Evolutionary conservation across 2,113 vertebrate genomes (phyloP).

Genomic region (Terrapene triunguis): DNA sequence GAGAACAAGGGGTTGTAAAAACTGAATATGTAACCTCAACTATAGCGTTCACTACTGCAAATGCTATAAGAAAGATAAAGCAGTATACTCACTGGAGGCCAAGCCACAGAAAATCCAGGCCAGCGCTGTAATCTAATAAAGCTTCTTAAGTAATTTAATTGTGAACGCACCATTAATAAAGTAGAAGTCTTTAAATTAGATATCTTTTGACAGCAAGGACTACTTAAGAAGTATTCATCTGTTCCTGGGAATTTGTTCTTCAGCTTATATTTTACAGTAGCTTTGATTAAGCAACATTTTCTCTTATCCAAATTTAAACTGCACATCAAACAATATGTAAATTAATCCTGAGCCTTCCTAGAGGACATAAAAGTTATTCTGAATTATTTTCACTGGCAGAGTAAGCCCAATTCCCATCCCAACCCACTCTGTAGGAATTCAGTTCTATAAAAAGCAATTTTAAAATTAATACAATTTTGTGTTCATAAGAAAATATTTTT

Average conservation of each 20-base stretch:
- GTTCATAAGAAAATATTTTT: conserved; percentile 84
- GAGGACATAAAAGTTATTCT: conserved; percentile 82
- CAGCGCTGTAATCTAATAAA: conserved; percentile 66
- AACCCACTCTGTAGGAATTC: conserved; percentile 74
- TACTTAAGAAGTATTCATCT: conserved; percentile 21
- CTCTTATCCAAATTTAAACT: conserved; percentile 79
- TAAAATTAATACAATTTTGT: conserved; percentile 80
- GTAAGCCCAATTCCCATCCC: conserved; percentile 78
- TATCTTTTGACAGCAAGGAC: conserved; percentile 43
- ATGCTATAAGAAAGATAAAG: conserved; percentile 21
- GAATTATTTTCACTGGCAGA: conserved; percentile 76
- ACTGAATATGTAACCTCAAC: neutral
- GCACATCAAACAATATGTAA: conserved; percentile 83
- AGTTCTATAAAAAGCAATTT: conserved; percentile 76
- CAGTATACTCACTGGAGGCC: conserved; percentile 58
- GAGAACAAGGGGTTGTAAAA: neutral
- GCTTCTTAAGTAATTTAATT: conserved; percentile 72
- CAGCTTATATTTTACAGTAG: conserved; percentile 56
- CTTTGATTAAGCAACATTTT: conserved; percentile 78
- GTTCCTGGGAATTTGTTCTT: conserved; percentile 65
- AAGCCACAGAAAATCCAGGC: conserved; percentile 46
- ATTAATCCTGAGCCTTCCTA: conserved; percentile 80
- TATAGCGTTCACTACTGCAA: conserved; percentile 14
- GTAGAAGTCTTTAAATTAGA: conserved; percentile 41
- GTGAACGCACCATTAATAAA: conserved; percentile 62